A percentile compares a stretch with the other conserved stretches of the same genome.
These are phyloP conservation scores for Paramormyrops kingsleyae DNA, from an alignment of 2,113 vertebrate species.

Conservation along the genomic window DNA sequence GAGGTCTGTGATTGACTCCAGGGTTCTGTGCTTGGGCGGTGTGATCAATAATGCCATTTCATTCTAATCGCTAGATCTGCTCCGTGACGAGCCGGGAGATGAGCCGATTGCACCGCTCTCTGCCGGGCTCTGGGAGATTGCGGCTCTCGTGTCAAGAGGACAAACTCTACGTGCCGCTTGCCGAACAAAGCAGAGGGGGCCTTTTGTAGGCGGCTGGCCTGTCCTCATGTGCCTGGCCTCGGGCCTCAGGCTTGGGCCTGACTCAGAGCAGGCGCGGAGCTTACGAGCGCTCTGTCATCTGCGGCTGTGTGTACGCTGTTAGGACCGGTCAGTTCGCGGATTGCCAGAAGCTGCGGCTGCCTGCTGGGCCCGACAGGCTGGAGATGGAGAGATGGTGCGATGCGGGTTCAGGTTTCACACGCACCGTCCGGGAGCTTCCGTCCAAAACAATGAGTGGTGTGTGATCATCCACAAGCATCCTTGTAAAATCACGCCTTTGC, in stretches of 20 bases:
- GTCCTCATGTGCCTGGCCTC: neutral
- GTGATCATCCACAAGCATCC: neutral
- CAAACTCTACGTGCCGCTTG: neutral
- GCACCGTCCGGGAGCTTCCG: neutral
- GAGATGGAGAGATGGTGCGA: neutral
- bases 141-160: neutral
- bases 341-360: neutral
- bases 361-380: neutral
- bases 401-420: neutral
- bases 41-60: slow-evolving; percentile 6
- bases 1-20: neutral
- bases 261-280: neutral
- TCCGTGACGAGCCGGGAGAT: neutral
- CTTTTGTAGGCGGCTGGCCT: neutral
- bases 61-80: neutral
- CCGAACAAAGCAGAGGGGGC: neutral
- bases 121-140: neutral
- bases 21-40: neutral
- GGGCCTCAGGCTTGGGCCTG: neutral
- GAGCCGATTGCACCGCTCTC: neutral
- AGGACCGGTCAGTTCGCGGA: neutral
- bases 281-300: neutral
- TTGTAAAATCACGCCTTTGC: neutral
- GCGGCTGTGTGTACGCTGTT: neutral
- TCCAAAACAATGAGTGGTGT: neutral